Evolutionary conservation across 2,888 invertebrate genomes (phyloP), one percentile per base, ranked within the genome.

Genomic region (Hypolimnas misippus): DNA sequence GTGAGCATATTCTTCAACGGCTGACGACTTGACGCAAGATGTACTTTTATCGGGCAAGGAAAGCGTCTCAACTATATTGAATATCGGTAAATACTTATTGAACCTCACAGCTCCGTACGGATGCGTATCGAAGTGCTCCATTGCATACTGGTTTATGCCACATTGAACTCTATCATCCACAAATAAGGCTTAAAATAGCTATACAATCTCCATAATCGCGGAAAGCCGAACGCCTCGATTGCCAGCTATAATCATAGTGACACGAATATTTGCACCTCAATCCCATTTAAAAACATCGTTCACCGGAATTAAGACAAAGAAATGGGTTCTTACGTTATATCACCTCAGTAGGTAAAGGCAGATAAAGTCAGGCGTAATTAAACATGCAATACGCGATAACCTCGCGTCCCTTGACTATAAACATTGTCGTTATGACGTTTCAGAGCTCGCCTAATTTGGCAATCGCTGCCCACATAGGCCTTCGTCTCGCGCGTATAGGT

Each of bases 381-480:
- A 25, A 25, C 49, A 8, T n/a, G 14, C 14, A 49, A 12, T 49
- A 14, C 29, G 14, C 3, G 8, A 29, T n/a, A 29, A n/a, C n/a
- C 29, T 40, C 25, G 38, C 21, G 35, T 57, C 12, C 35, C 29
- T 19, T 3, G 29, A 25, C 6, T 19, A n/a, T 46, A 46, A 46
- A 19, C 38, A 3, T 17, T 16, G 19, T 17, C 21, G 35, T 60
- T 21, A 53, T 38, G n/a, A 46, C 14, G 35, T 17, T 60, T 49
- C 49, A 49, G 29, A 25, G 49, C 44, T 46, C n/a, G 19, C 46
- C 59, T 49, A 60, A 49, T 60, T 60, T 49, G 59, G 53, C 53
- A 8, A 60, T 59, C 25, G 21, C 14, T 16, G 35, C 46, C 59
- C 25, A 54, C 59, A 49, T 46, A 57, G 25, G 44, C 42, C 59